Evolutionary conservation across 2,888 invertebrate species (phyloP).

Genomic region (Pasiphila rectangulata): DNA sequence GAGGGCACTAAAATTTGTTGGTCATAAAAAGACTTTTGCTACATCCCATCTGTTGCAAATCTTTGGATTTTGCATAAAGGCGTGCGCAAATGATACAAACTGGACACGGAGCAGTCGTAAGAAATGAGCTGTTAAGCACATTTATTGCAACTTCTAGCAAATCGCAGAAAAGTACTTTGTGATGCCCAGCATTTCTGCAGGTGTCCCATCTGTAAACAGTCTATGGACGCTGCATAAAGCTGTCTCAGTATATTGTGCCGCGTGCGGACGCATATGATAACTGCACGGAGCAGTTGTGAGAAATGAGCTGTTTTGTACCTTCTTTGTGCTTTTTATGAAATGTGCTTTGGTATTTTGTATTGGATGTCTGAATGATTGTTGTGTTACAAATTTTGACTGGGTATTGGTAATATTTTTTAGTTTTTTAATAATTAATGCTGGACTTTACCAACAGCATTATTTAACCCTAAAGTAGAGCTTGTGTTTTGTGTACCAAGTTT

Average conservation of each 20-base stretch:
- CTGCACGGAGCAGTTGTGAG: constrained; percentile 46
- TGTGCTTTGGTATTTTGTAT: neutral
- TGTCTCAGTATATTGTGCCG: constrained; percentile 62
- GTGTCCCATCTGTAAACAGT: constrained; percentile 29
- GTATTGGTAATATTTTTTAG: neutral
- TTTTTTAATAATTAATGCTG: neutral
- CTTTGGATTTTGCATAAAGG: no score
- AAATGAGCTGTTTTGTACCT: constrained; percentile 19
- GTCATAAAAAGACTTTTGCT: no score
- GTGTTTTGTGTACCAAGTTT: no score
- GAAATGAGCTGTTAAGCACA: no score
- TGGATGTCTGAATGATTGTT: neutral
- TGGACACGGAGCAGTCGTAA: no score
- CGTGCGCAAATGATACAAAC: no score
- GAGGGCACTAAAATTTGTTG: no score
- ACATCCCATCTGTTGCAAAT: no score
- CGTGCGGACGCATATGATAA: constrained; percentile 66
- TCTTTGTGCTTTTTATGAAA: constrained; percentile 13
- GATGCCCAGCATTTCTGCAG: no score
- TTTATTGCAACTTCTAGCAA: no score
- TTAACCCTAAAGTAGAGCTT: no score
- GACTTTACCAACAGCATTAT: neutral
- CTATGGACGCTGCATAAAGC: constrained; percentile 53
- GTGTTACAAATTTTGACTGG: neutral
- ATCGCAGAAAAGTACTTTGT: no score